Conservation (phyloP, 2,113 vertebrate species). For the Sporophila hypoxantha region DNA sequence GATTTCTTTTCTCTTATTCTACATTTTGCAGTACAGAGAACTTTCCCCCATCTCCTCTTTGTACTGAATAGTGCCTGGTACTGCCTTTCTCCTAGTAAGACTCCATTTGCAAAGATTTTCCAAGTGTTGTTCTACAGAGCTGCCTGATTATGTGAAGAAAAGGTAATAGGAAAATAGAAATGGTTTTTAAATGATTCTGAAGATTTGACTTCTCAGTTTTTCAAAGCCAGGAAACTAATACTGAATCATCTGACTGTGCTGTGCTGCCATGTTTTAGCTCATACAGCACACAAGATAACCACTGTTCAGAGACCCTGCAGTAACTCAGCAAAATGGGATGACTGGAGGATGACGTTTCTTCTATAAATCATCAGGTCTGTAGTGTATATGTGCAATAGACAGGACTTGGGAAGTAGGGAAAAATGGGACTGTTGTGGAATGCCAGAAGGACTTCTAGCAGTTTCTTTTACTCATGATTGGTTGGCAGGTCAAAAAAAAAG, state of each 20-base stretch:
- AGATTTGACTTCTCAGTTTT: neutral
- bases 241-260: slow-evolving; percentile 13
- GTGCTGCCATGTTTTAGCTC: neutral
- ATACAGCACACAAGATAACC: neutral
- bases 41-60: neutral
- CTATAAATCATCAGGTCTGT: slow-evolving; percentile 31
- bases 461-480: neutral
- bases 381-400: slow-evolving; percentile 1
- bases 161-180: slow-evolving; percentile 20
- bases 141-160: neutral
- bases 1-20: neutral
- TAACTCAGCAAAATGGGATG: slow-evolving; percentile 29
- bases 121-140: neutral
- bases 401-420: neutral
- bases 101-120: slow-evolving; percentile 20
- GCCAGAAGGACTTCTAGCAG: neutral
- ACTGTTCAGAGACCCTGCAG: neutral
- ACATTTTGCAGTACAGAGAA: neutral
- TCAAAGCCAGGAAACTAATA: slow-evolving; percentile 23
- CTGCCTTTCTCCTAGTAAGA: neutral
- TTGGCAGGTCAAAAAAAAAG: neutral
- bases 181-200: neutral
- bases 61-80: neutral
- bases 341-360: neutral
- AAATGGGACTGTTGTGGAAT: neutral